phyloP scores from a whole-genome alignment of 2,888 invertebrate genomes.

The Papilio elwesi region DNA sequence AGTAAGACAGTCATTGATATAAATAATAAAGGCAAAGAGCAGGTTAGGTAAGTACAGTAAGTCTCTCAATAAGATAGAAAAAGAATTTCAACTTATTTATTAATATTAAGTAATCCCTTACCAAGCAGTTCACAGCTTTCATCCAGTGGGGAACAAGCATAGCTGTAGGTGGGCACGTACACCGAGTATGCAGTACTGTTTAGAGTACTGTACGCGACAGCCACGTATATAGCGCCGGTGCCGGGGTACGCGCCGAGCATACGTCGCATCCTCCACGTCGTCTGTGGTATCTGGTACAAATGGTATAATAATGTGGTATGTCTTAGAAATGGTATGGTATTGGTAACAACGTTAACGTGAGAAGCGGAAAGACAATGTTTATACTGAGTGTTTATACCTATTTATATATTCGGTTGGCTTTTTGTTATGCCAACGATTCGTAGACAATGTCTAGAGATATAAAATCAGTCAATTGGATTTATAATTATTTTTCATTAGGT shows the following conservation, averaged over 20 bases:
- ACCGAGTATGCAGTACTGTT: conserved; percentile 78
- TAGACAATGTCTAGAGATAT: too few relatives aligned
- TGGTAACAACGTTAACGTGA: too few relatives aligned
- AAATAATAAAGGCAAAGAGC: too few relatives aligned
- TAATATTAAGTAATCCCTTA: conserved; percentile 57
- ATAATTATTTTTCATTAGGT: too few relatives aligned
- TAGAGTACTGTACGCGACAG: conserved; percentile 71
- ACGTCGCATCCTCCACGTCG: conserved; percentile 64
- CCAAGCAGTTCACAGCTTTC: conserved; percentile 82
- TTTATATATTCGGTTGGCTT: not conserved
- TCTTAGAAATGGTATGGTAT: too few relatives aligned
- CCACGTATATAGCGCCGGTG: conserved; percentile 85
- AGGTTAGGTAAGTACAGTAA: too few relatives aligned
- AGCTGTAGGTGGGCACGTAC: conserved; percentile 88
- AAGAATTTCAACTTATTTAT: not conserved
- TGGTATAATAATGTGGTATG: not conserved
- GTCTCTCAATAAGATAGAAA: too few relatives aligned
- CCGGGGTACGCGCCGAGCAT: conserved; percentile 85
- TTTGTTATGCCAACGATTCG: too few relatives aligned
- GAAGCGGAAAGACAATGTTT: too few relatives aligned
- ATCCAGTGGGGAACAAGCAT: conserved; percentile 84
- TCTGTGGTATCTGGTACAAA: conserved; percentile 55
- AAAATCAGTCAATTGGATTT: too few relatives aligned
- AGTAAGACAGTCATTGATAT: too few relatives aligned
- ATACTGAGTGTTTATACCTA: too few relatives aligned